phyloP scores from a whole-genome alignment of 2,113 vertebrate species.

The Channa maculata region DNA sequence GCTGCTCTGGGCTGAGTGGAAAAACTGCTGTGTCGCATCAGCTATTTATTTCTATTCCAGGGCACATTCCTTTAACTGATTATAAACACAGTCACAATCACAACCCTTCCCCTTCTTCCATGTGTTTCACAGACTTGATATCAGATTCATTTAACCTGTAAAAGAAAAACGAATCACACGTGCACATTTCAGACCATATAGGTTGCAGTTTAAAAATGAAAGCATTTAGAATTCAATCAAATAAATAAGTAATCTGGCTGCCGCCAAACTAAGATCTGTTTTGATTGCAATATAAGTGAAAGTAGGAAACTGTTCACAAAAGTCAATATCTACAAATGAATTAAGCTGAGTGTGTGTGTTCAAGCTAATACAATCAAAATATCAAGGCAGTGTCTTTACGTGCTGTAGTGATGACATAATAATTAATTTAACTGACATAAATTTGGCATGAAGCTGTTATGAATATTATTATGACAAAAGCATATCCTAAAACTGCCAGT shows the following conservation, averaged over 20 bases:
- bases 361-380: slow-evolving; percentile 9
- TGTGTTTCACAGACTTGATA: slow-evolving; percentile 20
- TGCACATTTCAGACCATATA: no score
- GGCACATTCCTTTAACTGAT: slow-evolving; percentile 42
- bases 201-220: neutral
- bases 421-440: neutral
- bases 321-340: slow-evolving; percentile 13
- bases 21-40: slow-evolving; percentile 37
- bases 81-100: slow-evolving; percentile 37
- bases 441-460: neutral
- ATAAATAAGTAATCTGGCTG: neutral
- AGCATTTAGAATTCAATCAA: slow-evolving; percentile 1
- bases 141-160: slow-evolving; percentile 23
- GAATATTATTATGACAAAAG: neutral
- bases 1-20: slow-evolving; percentile 15
- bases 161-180: slow-evolving; percentile 6
- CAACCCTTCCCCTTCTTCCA: neutral
- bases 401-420: neutral
- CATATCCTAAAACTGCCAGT: neutral
- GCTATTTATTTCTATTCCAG: slow-evolving; percentile 30
- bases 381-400: neutral
- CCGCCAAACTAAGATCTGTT: neutral
- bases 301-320: slow-evolving; percentile 38
- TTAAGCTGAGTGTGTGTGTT: neutral
- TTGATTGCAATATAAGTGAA: slow-evolving; percentile 7